Evolutionary conservation across 2,113 vertebrate species (phyloP).

Genomic region (Podarcis cretensis): DNA sequence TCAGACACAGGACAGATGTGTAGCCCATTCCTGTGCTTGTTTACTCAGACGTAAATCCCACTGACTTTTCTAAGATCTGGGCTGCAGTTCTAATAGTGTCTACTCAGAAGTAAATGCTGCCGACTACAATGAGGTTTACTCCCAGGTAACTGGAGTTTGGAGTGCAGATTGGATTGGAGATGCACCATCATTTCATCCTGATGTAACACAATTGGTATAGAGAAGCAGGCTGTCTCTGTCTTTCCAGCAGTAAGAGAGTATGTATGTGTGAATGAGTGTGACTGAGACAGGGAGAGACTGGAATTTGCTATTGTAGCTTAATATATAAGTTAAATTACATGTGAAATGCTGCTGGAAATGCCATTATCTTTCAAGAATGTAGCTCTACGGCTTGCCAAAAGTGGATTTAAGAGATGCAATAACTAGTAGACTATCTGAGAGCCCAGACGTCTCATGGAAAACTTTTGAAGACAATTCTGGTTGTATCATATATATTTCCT

Average conservation of each 20-base stretch:
- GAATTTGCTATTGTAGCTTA: neutral
- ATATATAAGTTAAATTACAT: slow-evolving; percentile 17
- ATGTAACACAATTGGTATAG: neutral
- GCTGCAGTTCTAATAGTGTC: no score
- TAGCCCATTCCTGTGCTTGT: neutral
- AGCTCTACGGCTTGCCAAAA: neutral
- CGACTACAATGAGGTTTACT: neutral
- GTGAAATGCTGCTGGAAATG: neutral
- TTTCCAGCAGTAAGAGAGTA: neutral
- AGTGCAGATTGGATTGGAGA: neutral
- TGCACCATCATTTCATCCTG: neutral
- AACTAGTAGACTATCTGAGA: neutral
- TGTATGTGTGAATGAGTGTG: neutral
- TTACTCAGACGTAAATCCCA: no score
- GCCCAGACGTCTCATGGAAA: slow-evolving; percentile 9
- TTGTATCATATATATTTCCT: neutral
- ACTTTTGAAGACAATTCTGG: neutral
- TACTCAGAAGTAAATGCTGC: neutral
- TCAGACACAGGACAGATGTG: neutral
- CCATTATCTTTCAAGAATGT: neutral
- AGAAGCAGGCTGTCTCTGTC: neutral
- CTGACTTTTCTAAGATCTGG: no score
- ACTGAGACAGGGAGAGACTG: neutral
- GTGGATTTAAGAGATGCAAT: slow-evolving; percentile 20
- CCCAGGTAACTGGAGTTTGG: no score